A percentile compares a stretch with the other conserved stretches of the same genome.
Conservation (phyloP, 53 echinoderm and acorn worm species). For the Paracentrotus lividus region DNA sequence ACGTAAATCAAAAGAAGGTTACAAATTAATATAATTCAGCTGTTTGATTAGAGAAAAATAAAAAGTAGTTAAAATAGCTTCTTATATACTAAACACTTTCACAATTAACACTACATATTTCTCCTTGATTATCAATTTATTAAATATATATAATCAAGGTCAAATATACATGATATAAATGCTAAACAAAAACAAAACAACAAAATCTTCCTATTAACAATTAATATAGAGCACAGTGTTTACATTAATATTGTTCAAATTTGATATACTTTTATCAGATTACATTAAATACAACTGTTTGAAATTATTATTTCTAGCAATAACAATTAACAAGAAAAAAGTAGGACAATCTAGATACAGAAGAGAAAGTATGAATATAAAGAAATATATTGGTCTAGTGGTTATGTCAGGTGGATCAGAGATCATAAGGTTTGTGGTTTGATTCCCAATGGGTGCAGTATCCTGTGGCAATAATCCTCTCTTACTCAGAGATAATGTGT, state of each 20-base stretch:
- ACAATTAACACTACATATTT: too few species aligned
- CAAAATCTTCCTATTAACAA: neutral
- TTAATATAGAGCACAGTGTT: neutral
- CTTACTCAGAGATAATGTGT: neutral
- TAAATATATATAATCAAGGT: too few species aligned
- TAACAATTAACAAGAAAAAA: neutral
- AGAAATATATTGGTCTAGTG: neutral
- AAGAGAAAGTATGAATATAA: neutral
- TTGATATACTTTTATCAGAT: neutral
- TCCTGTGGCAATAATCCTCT: neutral
- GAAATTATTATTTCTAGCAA: neutral
- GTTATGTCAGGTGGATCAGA: neutral
- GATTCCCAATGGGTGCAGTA: neutral
- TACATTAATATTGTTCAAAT: neutral
- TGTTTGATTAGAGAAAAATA: too few species aligned
- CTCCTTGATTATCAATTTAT: too few species aligned
- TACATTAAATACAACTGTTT: neutral
- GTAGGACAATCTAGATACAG: neutral
- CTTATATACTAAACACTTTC: too few species aligned
- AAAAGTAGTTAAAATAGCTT: too few species aligned
- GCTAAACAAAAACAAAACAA: neutral
- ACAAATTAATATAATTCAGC: too few species aligned
- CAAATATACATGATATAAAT: too few species aligned
- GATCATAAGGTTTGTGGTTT: neutral
- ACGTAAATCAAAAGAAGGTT: too few species aligned